Percentiles rank a stretch among this genome's conserved stretches.
These are phyloP conservation scores for Acropora yongei DNA, from an alignment of 64 coral and sea anemone species.

Conservation along the genomic window DNA sequence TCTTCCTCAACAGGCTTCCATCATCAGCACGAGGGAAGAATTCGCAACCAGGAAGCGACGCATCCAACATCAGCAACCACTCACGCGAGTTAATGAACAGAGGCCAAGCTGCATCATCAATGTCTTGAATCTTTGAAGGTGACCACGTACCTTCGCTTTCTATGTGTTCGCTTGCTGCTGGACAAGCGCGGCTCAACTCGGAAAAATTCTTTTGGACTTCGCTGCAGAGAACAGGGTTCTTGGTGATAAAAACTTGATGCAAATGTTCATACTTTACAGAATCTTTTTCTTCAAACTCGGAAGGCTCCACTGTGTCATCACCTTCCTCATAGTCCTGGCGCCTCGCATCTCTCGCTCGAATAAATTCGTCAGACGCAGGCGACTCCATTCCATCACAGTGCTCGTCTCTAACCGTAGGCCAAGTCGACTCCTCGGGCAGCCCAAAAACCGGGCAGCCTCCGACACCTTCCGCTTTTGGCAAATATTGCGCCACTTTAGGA, in stretches of 20 bases:
- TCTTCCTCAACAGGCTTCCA: constrained; percentile 76
- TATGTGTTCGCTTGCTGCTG: constrained; percentile 44
- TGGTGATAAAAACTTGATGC: constrained; percentile 94
- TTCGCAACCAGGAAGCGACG: constrained; percentile 68
- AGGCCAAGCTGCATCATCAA: constrained; percentile 87
- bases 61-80: constrained; percentile 91
- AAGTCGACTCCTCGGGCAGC: not conserved
- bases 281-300: constrained; percentile 17
- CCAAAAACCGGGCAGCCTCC: not conserved
- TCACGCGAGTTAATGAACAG: constrained; percentile 92
- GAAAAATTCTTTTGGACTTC: constrained; percentile 97
- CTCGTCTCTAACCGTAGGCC: not conserved
- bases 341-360: constrained; percentile 29
- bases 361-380: constrained; percentile 5
- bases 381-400: not conserved
- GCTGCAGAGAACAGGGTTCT: constrained; percentile 93
- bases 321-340: constrained; percentile 38
- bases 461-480: constrained; percentile 6
- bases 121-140: constrained; percentile 58
- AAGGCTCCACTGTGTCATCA: constrained; percentile 11
- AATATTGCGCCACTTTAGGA: constrained; percentile 60
- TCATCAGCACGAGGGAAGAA: constrained; percentile 86
- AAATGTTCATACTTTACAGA: constrained; percentile 79
- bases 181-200: constrained; percentile 82
- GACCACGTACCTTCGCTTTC: constrained; percentile 42